Base-by-base conservation (phyloP, 1,140 invertebrate genomes). In the Drosophila teissieri region DNA sequence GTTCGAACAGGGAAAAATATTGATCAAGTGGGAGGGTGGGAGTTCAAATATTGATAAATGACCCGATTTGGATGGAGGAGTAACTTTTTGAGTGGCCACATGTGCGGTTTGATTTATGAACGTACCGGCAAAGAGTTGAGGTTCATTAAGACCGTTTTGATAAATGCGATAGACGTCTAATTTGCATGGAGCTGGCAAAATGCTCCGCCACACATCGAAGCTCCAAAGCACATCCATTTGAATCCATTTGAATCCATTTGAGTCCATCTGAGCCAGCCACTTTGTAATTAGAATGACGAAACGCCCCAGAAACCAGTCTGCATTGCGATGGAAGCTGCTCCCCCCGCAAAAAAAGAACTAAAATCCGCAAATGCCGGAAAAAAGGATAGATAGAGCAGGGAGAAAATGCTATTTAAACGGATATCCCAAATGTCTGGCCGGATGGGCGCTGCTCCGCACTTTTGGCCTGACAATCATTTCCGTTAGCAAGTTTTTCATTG, bases 401-500 rank as follows among this genome's bases (percentile, higher is more conserved):
- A 44, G 58, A 55, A 76, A 76, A 56, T 81, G 39, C 54, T 62
- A 55, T 81, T 65, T 76, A 64, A 62, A 67, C 80, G 80, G 80
- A 84, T 57, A 84, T 84, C 80, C 80, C 68, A 73, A 84, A 80
- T 80, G 82, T 76, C 72, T 77, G 58, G 48, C 76, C 54, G 46
- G 67, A 65, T 53, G 63, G 40, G 52, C 65, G 48, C 37, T 45
- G 63, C 65, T 69, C 65, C 65, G 31, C 49, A 72, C 65, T 79
- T 84, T 79, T 80, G 73, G 76, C 62, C 80, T 80, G 73, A 68
- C 77, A 76, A 60, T 73, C 73, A 84, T 77, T 84, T 84, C 81
- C 81, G 80, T 84, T 85, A 39, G 3, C 37, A 57, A 75, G 65
- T 78, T 78, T 83, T 67, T 65, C 80, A 78, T 68, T 70, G 70